Evolutionary conservation across 2,888 invertebrate genomes (phyloP).

Genomic region (Teinopalpus imperialis): DNA sequence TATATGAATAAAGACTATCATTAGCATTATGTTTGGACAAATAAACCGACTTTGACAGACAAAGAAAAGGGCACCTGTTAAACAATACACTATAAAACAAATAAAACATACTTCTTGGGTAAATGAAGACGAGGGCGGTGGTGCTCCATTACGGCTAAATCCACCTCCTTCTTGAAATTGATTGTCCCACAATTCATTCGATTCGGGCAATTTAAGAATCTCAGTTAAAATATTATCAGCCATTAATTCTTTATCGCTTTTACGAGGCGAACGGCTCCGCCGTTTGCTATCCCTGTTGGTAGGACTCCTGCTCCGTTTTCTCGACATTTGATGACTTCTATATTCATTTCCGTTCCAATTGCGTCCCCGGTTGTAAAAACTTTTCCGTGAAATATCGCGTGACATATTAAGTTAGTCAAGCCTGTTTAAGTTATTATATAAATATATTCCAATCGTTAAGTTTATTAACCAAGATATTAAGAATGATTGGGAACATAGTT

Average conservation of each 20-base stretch:
- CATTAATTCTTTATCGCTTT: constrained; percentile 59
- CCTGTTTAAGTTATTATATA: too few relatives aligned
- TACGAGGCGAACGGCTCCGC: constrained; percentile 60
- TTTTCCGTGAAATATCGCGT: constrained; percentile 34
- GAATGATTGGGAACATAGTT: too few relatives aligned
- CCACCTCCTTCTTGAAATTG: constrained; percentile 58
- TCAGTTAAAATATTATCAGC: constrained; percentile 72
- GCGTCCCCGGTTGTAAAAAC: constrained; percentile 34
- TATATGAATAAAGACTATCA: too few relatives aligned
- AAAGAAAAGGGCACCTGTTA: too few relatives aligned
- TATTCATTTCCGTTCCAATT: constrained; percentile 47
- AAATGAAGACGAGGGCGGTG: constrained; percentile 28
- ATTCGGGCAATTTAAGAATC: constrained; percentile 68
- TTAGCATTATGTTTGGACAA: too few relatives aligned
- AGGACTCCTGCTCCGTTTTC: constrained; percentile 58
- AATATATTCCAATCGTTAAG: too few relatives aligned
- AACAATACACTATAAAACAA: too few relatives aligned
- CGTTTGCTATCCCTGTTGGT: constrained; percentile 43
- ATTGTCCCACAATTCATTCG: constrained; percentile 70
- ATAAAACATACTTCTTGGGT: constrained; percentile 34
- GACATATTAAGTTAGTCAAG: constrained; percentile 36
- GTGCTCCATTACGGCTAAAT: constrained; percentile 24
- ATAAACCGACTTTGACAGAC: too few relatives aligned
- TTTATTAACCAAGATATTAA: too few relatives aligned
- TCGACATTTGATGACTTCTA: constrained; percentile 35